Conservation (phyloP, 53 echinoderm and acorn worm genomes). For the Pentamera pediparva region DNA sequence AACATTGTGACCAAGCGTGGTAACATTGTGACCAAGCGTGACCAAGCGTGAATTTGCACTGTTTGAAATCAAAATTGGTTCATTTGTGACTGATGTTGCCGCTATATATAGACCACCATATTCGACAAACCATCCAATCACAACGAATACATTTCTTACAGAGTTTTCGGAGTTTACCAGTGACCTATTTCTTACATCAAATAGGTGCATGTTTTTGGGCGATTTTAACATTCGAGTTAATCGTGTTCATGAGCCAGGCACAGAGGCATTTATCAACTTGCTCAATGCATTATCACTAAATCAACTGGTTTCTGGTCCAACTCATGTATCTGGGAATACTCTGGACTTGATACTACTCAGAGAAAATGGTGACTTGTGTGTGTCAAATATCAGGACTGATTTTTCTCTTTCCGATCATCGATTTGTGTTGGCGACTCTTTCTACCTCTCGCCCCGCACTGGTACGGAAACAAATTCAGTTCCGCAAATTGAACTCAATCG, state of each 20-base stretch:
- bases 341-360: conserved; percentile 11
- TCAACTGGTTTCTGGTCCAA: conserved; percentile 22
- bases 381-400: conserved; percentile 10
- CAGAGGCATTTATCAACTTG: background rate
- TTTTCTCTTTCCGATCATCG: conserved; percentile 7
- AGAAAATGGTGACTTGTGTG: conserved; percentile 4
- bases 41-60: too few relatives aligned
- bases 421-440: conserved; percentile 7
- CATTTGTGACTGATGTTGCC: too few relatives aligned
- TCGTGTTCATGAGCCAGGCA: background rate
- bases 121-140: too few relatives aligned
- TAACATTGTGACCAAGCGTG: too few relatives aligned
- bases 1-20: too few relatives aligned
- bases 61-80: too few relatives aligned
- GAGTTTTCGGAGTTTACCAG: background rate
- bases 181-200: background rate
- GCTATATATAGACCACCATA: too few relatives aligned
- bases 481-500: conserved; percentile 16
- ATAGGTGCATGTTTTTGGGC: conserved; percentile 8
- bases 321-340: background rate
- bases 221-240: background rate
- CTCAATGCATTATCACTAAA: background rate
- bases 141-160: background rate
- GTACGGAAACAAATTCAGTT: conserved; percentile 25
- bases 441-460: conserved; percentile 9